Evolutionary conservation across 2,888 invertebrate species (phyloP).

Genomic region (Euplagia quadripunctaria): DNA sequence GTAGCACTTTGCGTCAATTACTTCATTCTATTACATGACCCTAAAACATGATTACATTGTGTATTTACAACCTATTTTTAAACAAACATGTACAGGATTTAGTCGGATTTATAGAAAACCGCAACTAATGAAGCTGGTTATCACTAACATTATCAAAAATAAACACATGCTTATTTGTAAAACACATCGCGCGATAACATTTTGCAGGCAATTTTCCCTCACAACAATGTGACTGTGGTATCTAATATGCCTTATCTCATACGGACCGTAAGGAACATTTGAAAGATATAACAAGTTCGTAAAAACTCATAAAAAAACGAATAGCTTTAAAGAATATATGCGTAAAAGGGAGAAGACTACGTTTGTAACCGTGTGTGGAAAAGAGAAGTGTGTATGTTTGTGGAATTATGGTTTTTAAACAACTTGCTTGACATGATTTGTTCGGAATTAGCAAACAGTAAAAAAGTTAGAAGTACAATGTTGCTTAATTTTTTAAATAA

Average conservation of each 20-base stretch:
- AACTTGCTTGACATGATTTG: conserved; percentile 44
- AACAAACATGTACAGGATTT: not conserved
- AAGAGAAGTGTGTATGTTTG: conserved; percentile 61
- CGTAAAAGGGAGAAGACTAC: conserved; percentile 32
- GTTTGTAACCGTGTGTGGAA: conserved; percentile 65
- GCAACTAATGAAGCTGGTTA: not conserved
- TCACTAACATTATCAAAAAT: not conserved
- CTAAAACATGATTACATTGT: not conserved
- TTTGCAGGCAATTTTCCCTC: conserved; percentile 25
- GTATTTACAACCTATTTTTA: not conserved
- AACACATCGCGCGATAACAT: conserved; percentile 16
- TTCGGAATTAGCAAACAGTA: conserved; percentile 22
- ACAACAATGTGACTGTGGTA: conserved; percentile 37
- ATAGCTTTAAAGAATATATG: conserved; percentile 66
- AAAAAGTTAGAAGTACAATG: conserved; percentile 25
- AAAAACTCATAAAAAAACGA: conserved; percentile 68
- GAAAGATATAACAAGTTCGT: conserved; percentile 61
- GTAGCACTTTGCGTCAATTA: too few relatives aligned
- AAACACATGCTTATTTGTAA: not conserved
- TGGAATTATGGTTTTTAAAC: conserved; percentile 32
- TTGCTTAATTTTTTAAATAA: conserved; percentile 20
- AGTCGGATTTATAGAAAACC: not conserved
- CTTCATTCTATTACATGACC: not conserved
- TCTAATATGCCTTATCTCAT: conserved; percentile 57
- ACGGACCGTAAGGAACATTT: conserved; percentile 25